Evolutionary conservation across 2,888 invertebrate species (phyloP), one percentile per base, ranked within the genome.

Genomic region (Pyrocoelia pectoralis): DNA sequence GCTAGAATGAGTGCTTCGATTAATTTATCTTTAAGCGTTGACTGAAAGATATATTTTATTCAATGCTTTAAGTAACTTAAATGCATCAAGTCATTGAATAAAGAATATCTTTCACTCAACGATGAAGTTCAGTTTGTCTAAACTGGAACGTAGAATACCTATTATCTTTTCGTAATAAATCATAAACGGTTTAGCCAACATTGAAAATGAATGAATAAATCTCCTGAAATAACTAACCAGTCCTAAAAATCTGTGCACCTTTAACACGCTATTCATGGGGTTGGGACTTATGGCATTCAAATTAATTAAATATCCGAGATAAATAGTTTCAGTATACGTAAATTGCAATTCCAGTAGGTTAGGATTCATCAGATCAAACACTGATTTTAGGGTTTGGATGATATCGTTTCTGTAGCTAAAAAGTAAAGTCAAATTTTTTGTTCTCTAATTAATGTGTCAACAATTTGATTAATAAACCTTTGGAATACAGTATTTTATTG

Each of bases 251-350:
- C 50, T 15, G 8, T 50, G 28, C 9, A 53, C 33, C 41, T 59
- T 17, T 24, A 52, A 41, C n/a, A 18, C 41, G 12, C 41, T 58
- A n/a, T 14, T 51, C 14, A 29, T 15, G 13, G 10, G 43, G n/a
- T 28, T 28, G 24, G 58, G 52, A 6, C 50, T 15, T 12, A 52
- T 24, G 2, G 74, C 75, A 0, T 64, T 28, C 9, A 19, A 56
- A 6, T 68, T 69, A 17, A 78, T 70, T 56, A 75, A 72, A 17
- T 72, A 72, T 0, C 77, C 78, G 6, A 78, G 65, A 58, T 75
- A 78, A 5, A 74, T 70, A 5, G 78, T 66, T 13, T 49, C 56
- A 1, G 62, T 59, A 19, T 64, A 13, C 15, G 77, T 68, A 46
- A 78, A 33, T 9, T 29, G 13, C 10, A 52, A 10, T 4, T 38